Percentiles rank a stretch among this genome's conserved stretches.
phyloP scores from a whole-genome alignment of 2,113 vertebrate genomes.

The Anarrhichthys ocellatus region DNA sequence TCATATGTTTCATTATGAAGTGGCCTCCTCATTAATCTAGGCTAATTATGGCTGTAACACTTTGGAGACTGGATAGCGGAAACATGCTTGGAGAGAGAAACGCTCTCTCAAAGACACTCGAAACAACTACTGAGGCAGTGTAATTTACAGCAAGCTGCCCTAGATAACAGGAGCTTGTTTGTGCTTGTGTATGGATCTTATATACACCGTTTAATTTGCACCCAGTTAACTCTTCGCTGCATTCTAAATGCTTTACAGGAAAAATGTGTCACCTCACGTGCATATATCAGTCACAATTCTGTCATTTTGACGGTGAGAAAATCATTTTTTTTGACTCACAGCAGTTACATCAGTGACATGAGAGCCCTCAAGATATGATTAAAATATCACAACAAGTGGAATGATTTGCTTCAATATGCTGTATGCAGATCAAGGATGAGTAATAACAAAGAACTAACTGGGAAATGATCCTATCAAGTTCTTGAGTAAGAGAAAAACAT shows the following conservation, averaged over 20 bases:
- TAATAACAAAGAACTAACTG: slow-evolving; percentile 10
- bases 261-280: not conserved
- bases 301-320: slow-evolving; percentile 1
- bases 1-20: slow-evolving; percentile 74
- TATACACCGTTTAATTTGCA: slow-evolving; percentile 23
- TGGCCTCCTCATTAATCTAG: slow-evolving; percentile 77
- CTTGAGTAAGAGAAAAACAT: not conserved
- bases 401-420: slow-evolving; percentile 45
- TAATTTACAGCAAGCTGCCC: slow-evolving; percentile 69
- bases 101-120: slow-evolving; percentile 55
- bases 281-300: not conserved
- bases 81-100: slow-evolving; percentile 68
- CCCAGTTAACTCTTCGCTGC: not conserved
- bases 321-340: not conserved
- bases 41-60: slow-evolving; percentile 79
- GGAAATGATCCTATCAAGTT: not conserved
- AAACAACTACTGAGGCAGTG: slow-evolving; percentile 59
- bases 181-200: slow-evolving; percentile 15
- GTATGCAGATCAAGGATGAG: slow-evolving; percentile 11
- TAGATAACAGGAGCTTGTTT: slow-evolving; percentile 62
- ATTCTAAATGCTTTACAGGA: slow-evolving; percentile 3
- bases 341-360: slow-evolving; percentile 3
- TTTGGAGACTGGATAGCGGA: slow-evolving; percentile 65
- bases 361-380: slow-evolving; percentile 39
- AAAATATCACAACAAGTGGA: slow-evolving; percentile 49